Base-by-base conservation (phyloP, 2,888 invertebrate genomes). In the Eristalis intricaria region DNA sequence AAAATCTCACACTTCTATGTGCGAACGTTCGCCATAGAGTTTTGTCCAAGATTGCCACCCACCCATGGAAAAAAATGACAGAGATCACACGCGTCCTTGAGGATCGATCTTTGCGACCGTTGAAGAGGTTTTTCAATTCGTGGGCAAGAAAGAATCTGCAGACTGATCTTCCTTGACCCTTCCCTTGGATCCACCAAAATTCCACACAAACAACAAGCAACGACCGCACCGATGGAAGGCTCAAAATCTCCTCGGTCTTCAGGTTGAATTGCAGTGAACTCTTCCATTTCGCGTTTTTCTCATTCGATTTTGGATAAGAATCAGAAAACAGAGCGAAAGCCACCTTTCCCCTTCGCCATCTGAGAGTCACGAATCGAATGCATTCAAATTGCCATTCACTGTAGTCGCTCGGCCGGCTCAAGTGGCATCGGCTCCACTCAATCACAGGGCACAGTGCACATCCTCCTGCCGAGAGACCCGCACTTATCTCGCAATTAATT, bases 401-500 rank as follows among this genome's bases (percentile, higher is more conserved):
- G 10, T 38, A 10, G 13, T 0, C 38, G 7, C 50, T 8, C 50
- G 19, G 19, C 43, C 43, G 43, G 43, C 15, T 15, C 2, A 43
- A 43, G 43, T 43, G n/a, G 43, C 15, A 43, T 50, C 50, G 50
- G 65, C 65, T 32, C 32, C 38, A 70, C n/a, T 60, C 71, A 70
- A 65, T 79, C 65, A 60, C 19, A 22, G 13, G 50, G 50, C 22
- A 50, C 50, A 50, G 19, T 19, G 69, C 69, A 56, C 35, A 38
- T 26, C 64, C 38, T 26, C 38, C 43, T 50, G 19, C 50, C 61
- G 43, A 35, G 38, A 65, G 23, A 56, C 56, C 35, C 40, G 63
- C 70, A 64, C 32, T 73, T 22, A 80, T 61, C 35, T 35, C 26
- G 43, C 79, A 73, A 73, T 80, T 76, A 76, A 76, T 76, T 70